phyloP scores from a whole-genome alignment of 2,888 invertebrate species.

The Drosophila algonquin region DNA sequence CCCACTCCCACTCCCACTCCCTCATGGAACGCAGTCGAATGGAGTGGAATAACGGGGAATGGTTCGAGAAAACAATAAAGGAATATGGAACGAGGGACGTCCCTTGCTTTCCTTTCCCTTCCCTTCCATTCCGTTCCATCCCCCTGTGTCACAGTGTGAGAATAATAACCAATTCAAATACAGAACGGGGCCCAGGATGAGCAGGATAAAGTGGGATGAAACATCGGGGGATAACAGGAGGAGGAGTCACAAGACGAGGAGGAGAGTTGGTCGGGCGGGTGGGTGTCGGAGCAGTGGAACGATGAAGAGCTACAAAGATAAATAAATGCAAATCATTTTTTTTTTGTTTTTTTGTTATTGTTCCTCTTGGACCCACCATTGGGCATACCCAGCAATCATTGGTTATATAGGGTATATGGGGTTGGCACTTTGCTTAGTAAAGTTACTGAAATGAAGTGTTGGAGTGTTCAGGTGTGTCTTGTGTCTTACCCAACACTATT shows the following conservation, averaged over 20 bases:
- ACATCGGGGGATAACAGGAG: conserved; percentile 11
- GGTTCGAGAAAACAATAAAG: conserved; percentile 22
- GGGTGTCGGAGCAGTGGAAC: neutral
- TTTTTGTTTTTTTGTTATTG: conserved; percentile 32
- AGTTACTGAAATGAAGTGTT: too few relatives aligned
- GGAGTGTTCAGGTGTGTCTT: too few relatives aligned
- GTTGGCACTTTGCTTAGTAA: too few relatives aligned
- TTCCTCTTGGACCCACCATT: conserved; percentile 9
- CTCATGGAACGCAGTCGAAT: neutral
- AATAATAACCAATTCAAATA: conserved; percentile 39
- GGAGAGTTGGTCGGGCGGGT: neutral
- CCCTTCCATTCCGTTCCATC: neutral
- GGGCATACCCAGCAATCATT: conserved; percentile 4
- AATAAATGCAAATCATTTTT: conserved; percentile 76
- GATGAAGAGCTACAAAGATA: conserved; percentile 45
- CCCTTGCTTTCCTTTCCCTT: neutral
- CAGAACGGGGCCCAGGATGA: neutral
- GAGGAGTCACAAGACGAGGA: conserved; percentile 4
- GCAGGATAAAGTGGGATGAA: neutral
- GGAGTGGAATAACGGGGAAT: neutral
- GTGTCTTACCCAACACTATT: too few relatives aligned
- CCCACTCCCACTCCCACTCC: too few relatives aligned
- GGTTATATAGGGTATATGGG: too few relatives aligned
- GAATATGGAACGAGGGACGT: conserved; percentile 5
- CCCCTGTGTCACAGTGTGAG: conserved; percentile 6